These are phyloP conservation scores for Pitta sordida DNA, from an alignment of 2,113 vertebrate genomes.

Conservation along the genomic window DNA sequence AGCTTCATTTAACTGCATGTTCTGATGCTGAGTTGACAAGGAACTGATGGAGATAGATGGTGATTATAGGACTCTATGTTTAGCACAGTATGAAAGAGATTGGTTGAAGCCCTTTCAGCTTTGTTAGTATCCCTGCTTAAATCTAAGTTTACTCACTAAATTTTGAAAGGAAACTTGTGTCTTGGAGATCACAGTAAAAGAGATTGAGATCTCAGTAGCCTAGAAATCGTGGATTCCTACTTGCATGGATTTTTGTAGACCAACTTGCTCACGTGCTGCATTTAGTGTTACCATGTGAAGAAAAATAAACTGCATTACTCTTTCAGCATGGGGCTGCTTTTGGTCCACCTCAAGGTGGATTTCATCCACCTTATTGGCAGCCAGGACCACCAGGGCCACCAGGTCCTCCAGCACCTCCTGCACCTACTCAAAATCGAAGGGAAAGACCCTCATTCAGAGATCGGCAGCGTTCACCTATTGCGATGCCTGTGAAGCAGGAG, in stretches of 20 bases:
- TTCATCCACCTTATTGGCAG: conserved; percentile 95
- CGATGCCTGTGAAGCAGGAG: conserved; percentile 91
- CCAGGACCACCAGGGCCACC: conserved; percentile 87
- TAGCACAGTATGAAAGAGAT: not conserved
- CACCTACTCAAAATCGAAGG: conserved; percentile 91
- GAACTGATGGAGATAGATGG: not conserved
- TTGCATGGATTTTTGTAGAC: conserved; percentile 76
- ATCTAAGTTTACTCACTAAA: not conserved
- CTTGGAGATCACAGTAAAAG: conserved; percentile 43
- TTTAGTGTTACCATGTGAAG: conserved; percentile 71
- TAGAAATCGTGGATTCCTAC: conserved; percentile 64
- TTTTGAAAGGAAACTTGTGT: conserved; percentile 12
- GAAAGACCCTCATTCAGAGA: conserved; percentile 93
- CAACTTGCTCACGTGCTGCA: conserved; percentile 56
- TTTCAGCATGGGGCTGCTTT: conserved; percentile 95
- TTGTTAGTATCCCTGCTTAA: not conserved
- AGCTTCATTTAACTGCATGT: not conserved
- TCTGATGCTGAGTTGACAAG: not conserved
- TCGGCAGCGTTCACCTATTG: conserved; percentile 89
- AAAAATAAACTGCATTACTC: conserved; percentile 80
- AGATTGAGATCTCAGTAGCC: conserved; percentile 20
- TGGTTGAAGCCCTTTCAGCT: not conserved
- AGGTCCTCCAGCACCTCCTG: conserved; percentile 80
- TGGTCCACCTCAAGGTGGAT: conserved; percentile 85
- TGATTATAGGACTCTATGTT: not conserved